A percentile compares a stretch with the other conserved stretches of the same genome.
phyloP scores from a whole-genome alignment of 37 sponge, comb jelly and placozoan genomes.

The Ianthella basta region DNA sequence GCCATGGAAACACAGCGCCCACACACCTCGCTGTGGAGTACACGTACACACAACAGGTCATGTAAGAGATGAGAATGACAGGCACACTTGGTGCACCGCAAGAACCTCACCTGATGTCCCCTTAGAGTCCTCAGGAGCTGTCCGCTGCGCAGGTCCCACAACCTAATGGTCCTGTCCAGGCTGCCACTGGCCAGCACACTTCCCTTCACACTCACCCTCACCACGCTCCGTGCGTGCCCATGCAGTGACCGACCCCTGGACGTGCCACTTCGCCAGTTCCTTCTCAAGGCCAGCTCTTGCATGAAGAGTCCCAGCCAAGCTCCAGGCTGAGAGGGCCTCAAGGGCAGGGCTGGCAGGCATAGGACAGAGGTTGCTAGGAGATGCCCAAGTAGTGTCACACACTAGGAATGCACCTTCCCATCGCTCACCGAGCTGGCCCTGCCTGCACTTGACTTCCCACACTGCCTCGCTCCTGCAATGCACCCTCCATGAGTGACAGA shows the following conservation, averaged over 20 bases:
- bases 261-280: constrained; percentile 64
- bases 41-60: not conserved
- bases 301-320: constrained; percentile 60
- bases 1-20: constrained; percentile 80
- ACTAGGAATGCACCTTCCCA: constrained; percentile 36
- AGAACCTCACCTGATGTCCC: constrained; percentile 64
- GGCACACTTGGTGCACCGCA: not conserved
- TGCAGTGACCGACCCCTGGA: constrained; percentile 16
- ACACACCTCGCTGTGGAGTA: constrained; percentile 61
- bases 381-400: not conserved
- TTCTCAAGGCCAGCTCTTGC: constrained; percentile 57
- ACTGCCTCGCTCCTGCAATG: constrained; percentile 49
- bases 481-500: constrained; percentile 49
- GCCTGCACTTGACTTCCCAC: too few species aligned
- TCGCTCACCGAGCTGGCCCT: constrained; percentile 4
- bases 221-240: constrained; percentile 63
- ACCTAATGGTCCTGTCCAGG: constrained; percentile 64
- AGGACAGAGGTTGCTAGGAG: constrained; percentile 31
- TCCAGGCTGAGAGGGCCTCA: not conserved
- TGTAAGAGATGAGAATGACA: not conserved
- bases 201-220: constrained; percentile 60
- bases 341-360: constrained; percentile 50
- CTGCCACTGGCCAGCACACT: constrained; percentile 57
- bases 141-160: constrained; percentile 65
- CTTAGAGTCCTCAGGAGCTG: constrained; percentile 34